phyloP scores from a whole-genome alignment of 2,797 vertebrate genomes.

The Pantherophis alleghaniensis region DNA sequence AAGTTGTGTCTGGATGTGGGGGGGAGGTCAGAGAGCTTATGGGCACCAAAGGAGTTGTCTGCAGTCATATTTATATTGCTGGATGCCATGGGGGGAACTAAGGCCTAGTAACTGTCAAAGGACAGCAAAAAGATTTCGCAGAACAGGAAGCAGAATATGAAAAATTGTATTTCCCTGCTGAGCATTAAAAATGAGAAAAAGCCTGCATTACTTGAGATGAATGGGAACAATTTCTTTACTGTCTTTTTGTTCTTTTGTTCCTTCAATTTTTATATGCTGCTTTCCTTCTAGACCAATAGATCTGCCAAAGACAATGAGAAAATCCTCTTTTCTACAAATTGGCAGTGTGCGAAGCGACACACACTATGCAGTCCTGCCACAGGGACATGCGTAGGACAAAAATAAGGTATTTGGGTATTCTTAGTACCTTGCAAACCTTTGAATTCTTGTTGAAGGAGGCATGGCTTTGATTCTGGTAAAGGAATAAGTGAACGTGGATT shows the following conservation, averaged over 20 bases:
- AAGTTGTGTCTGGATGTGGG: background rate
- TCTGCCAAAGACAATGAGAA: background rate
- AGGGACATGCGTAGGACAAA: too few relatives aligned
- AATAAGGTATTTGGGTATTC: background rate
- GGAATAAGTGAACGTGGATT: background rate
- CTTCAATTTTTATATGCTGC: background rate
- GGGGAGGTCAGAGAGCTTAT: background rate
- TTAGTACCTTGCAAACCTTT: background rate
- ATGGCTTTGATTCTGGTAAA: background rate
- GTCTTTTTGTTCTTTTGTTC: background rate
- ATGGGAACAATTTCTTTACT: background rate
- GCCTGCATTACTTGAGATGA: background rate
- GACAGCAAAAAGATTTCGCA: background rate
- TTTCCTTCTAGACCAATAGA: background rate
- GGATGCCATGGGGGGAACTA: background rate
- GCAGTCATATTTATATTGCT: background rate
- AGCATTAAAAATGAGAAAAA: background rate
- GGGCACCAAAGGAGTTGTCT: background rate
- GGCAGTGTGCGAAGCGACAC: background rate
- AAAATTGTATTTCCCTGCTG: background rate
- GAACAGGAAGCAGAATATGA: background rate
- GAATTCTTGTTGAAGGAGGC: background rate
- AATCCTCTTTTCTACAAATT: background rate
- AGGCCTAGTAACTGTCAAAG: background rate
- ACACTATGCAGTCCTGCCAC: too few relatives aligned